A percentile compares a stretch with the other conserved stretches of the same genome.
Evolutionary conservation across 2,113 vertebrate genomes (phyloP).

Genomic region (Myotis davidii): DNA sequence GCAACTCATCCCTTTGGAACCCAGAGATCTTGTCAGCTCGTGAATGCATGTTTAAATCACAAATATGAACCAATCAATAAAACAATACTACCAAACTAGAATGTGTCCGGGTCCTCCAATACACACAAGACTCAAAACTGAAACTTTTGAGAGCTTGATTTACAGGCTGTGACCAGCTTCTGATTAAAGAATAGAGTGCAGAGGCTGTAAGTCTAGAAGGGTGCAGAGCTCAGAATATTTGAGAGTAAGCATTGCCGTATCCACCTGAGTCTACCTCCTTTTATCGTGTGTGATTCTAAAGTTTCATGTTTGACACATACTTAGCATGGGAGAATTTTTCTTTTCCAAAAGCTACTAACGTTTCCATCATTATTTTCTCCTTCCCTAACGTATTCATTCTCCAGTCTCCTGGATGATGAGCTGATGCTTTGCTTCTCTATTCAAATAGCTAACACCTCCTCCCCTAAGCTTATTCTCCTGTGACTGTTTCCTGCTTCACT

Average conservation of each 20-base stretch:
- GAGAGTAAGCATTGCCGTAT: not conserved
- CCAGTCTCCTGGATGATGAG: not conserved
- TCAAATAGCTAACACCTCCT: not conserved
- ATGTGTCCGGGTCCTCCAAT: not conserved
- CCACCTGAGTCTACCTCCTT: not conserved
- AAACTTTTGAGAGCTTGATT: not conserved
- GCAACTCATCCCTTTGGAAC: not conserved
- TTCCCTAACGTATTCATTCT: not conserved
- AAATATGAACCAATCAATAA: not conserved
- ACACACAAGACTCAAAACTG: not conserved
- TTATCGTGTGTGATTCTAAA: not conserved
- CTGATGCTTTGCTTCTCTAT: not conserved
- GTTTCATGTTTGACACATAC: not conserved
- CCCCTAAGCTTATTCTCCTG: not conserved
- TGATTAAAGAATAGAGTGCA: not conserved
- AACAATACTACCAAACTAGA: not conserved
- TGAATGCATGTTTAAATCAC: not conserved
- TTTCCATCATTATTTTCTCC: not conserved
- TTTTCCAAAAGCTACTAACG: not conserved
- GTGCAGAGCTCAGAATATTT: not conserved
- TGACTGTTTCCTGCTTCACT: not conserved
- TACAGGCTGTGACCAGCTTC: not conserved
- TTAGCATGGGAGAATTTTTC: not conserved
- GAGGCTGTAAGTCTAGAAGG: not conserved
- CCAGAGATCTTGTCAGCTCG: not conserved